These are phyloP conservation scores for Tychaedon coryphoeus DNA, from an alignment of 2,113 vertebrate genomes.

Conservation along the genomic window DNA sequence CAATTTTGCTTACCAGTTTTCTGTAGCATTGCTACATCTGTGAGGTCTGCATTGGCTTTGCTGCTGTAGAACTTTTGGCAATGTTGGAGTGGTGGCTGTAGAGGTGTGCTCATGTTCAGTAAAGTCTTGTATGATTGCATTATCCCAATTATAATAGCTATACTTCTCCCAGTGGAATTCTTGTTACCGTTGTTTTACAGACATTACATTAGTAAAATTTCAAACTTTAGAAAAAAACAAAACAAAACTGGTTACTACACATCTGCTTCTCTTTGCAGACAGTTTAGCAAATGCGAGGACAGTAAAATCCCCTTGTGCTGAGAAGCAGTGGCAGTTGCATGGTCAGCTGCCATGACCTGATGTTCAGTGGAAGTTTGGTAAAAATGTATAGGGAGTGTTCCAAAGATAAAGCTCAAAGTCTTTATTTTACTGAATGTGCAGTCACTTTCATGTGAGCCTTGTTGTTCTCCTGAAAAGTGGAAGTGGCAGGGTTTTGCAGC, in stretches of 20 bases:
- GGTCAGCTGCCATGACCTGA: background rate
- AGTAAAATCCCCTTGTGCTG: background rate
- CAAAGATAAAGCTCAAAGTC: background rate
- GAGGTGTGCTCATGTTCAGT: background rate
- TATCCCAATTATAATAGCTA: background rate
- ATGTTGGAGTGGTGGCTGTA: background rate
- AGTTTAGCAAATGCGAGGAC: background rate
- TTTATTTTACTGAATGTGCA: background rate
- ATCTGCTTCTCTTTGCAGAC: background rate
- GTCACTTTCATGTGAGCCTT: background rate
- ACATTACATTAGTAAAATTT: background rate
- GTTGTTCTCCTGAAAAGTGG: background rate
- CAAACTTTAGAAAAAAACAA: background rate
- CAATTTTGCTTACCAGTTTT: background rate
- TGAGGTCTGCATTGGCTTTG: background rate
- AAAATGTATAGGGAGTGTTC: background rate
- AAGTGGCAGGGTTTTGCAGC: background rate
- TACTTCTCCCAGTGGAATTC: background rate
- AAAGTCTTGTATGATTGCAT: background rate
- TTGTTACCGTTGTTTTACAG: background rate
- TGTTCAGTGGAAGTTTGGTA: background rate
- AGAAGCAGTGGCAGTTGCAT: background rate
- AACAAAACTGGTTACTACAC: background rate
- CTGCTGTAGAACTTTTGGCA: background rate
- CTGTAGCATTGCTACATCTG: fast-evolving